A percentile compares a stretch with the other conserved stretches of the same genome.
Conservation (phyloP, 2,113 vertebrate genomes). For the Dromaius novaehollandiae region DNA sequence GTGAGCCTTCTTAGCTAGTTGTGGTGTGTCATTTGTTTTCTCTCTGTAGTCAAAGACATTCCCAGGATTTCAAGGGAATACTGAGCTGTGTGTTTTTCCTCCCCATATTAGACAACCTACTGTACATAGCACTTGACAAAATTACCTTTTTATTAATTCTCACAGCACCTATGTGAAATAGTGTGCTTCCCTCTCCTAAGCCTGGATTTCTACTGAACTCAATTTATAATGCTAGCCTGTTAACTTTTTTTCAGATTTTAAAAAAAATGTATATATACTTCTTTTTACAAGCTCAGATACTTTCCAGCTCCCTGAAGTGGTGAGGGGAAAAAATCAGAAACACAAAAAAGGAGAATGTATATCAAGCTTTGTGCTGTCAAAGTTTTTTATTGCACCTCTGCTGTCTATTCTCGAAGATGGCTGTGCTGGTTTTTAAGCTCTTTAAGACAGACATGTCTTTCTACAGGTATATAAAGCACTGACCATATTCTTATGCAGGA, state of each 20-base stretch:
- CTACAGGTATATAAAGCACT: neutral
- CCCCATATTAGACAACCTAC: neutral
- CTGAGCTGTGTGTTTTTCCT: neutral
- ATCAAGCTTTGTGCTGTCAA: neutral
- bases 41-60: neutral
- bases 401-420: neutral
- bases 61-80: neutral
- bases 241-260: neutral
- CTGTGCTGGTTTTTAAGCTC: neutral
- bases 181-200: neutral
- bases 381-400: neutral
- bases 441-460: neutral
- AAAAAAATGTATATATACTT: neutral
- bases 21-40: neutral
- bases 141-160: conserved; percentile 17
- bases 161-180: neutral
- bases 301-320: neutral
- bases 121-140: neutral
- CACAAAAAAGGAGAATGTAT: neutral
- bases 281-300: neutral
- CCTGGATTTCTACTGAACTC: neutral
- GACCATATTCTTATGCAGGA: neutral
- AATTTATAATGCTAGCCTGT: neutral
- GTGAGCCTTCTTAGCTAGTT: neutral
- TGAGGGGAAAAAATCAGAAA: neutral